Base-by-base conservation (phyloP, 1,140 invertebrate genomes). In the Pseudomyrmex cubaensis region DNA sequence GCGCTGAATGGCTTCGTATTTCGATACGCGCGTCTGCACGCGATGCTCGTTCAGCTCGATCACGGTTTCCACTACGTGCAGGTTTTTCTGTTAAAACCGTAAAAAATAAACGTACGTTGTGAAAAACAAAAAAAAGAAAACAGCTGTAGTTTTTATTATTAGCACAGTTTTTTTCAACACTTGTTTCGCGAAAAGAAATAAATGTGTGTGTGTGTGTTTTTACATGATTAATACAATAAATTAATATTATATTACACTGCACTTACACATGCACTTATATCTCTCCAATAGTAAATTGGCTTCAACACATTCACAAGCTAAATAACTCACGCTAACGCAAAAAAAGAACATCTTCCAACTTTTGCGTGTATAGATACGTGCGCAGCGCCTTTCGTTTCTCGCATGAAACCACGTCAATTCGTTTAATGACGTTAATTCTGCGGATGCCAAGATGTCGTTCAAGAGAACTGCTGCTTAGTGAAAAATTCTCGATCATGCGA, bases 371-470 rank as follows among this genome's bases (percentile, higher is more conserved):
- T 22, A 44, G 2, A 8, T 8, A 7, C 10, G 48, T 7, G 22
- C 48, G n/a, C 62, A 25, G 66, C 25, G 20, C 61, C 61, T 76
- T 66, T 76, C 74, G 74, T 56, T 77, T 77, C 74, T 77, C 62
- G 74, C 62, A 50, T 20, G 62, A 77, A 67, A 77, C 74, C 74
- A 77, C 74, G 74, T 77, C 74, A 77, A 66, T 66, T 77, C 74
- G 74, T 20, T 66, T 77, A 77, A 77, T 77, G 74, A 77, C 74
- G 74, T 77, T 77, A 77, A 77, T 77, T 77, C 62, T 20, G 25
- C 48, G 74, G 62, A 77, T 77, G 74, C 74, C 74, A 77, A 77
- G 74, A 77, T 54, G 74, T 77, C 74, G 48, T 67, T 77, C 74
- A 77, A 77, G 25, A 48, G 25, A 48, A 66, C n/a, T n/a, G 44